Evolutionary conservation across 2,113 vertebrate genomes (phyloP), one percentile per base, ranked within the genome.

Genomic region (Carollia perspicillata): DNA sequence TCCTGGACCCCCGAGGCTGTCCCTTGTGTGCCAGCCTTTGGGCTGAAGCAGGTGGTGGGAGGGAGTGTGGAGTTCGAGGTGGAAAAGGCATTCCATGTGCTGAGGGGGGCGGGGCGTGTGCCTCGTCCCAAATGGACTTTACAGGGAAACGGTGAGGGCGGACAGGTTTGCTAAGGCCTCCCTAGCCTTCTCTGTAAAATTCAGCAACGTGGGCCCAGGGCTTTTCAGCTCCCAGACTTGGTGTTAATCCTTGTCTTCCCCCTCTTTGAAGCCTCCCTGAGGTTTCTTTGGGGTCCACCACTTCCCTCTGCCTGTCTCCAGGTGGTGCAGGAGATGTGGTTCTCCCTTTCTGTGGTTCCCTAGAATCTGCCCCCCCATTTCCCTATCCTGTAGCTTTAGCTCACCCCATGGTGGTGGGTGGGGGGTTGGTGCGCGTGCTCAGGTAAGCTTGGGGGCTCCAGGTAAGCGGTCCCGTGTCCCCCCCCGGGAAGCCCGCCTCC

Each of bases 391-490:
- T 98, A 98, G 97, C 83, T 95, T 95, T 98, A 98, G 97, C 65
- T 96, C 96, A 77, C 94, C 97, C 69, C 10, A 0, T 95, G 97
- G 95, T 95, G 95, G 96, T 88, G 96, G 97, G 97, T 79, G 96
- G 95, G 95, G 97, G 97, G 97, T 97, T 95, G 95, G 53, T 97
- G 96, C 96, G 96, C 95, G 91, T 97, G 96, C 90, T 98, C 97
- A 98, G 97, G 97, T 98, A 97, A 98, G 97, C 97, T 97, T 97
- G 97, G 97, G 97, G 97, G 96, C 96, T 97, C 97, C 97, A 98
- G 97, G 97, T 98, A 98, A 98, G 97, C 97, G 94, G 97, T 97
- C 96, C 97, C 96, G 93, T 97, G 97, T 96, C 97, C 97, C 96
- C 95, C 97, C 97, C 97, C 97, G 97, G 97, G 97, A 98, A 97